Percentiles rank a stretch among this genome's conserved stretches.
Conservation (phyloP, 2,113 vertebrate species). For the Rhizomys pruinosus region DNA sequence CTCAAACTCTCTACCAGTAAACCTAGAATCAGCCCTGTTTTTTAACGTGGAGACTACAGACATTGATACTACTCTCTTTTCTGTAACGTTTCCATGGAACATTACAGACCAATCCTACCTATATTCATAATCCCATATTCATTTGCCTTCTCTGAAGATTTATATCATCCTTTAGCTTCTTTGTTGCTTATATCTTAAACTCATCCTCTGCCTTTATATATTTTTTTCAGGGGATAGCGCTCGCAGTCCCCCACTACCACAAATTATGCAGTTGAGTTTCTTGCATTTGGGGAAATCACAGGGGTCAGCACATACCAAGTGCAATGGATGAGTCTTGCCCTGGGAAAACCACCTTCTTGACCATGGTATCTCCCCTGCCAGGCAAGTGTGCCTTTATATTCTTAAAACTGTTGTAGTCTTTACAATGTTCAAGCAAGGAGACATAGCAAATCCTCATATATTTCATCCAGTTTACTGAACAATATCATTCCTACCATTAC, state of each 20-base stretch:
- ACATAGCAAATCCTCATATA: neutral
- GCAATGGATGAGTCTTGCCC: too few relatives aligned
- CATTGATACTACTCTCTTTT: neutral
- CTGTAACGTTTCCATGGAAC: neutral
- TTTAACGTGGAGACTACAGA: neutral
- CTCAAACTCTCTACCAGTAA: neutral
- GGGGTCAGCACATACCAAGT: too few relatives aligned
- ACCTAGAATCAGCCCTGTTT: neutral
- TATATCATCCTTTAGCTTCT: neutral
- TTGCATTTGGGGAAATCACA: too few relatives aligned
- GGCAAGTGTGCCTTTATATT: too few relatives aligned
- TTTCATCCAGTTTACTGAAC: neutral
- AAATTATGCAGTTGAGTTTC: too few relatives aligned
- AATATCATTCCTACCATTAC: slow-evolving; percentile 2
- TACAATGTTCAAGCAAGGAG: slow-evolving; percentile 12
- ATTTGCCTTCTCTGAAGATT: neutral
- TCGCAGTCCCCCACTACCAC: too few relatives aligned
- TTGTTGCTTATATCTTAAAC: neutral
- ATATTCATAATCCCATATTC: neutral
- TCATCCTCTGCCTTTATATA: neutral
- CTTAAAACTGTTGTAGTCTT: slow-evolving; percentile 2
- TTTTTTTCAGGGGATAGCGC: too few relatives aligned
- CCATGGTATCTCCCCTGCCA: too few relatives aligned
- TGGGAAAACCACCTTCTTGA: too few relatives aligned
- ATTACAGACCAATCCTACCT: neutral